Evolutionary conservation across 2,888 invertebrate genomes (phyloP), one percentile per base, ranked within the genome.

Genomic region (Stratiomys singularior): DNA sequence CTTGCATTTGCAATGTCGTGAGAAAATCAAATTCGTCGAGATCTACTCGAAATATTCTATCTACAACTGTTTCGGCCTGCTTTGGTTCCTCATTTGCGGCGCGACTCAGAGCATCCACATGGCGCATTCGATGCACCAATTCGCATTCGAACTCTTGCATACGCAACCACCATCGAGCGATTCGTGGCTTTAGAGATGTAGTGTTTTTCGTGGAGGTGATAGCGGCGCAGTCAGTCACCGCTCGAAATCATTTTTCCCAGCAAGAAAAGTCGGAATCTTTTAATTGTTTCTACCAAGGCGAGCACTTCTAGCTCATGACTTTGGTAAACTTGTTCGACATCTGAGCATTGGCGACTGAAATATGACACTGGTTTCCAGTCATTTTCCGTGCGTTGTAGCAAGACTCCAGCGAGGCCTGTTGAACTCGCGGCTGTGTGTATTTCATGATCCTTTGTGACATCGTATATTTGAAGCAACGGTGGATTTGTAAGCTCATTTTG

Each of bases 291-390:
- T 0, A 82, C 84, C 44, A 84, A 83, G 0, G 87, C 86, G 5
- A 87, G 79, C 0, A 83, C 83, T 79, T 86, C 87, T 25, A 86
- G 76, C 28, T 88, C 87, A 30, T 85, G 83, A 0, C 83, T 83
- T 18, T 84, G 83, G 77, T 85, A 86, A 23, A 81, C 83, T 11
- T 81, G 78, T 81, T 87, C 86, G 0, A 83, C 82, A 0, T 78
- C 80, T 0, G 83, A 83, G 7, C 83, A 84, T 47, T 82, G 81
- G 77, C 83, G 81, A 58, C 84, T 85, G 37, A 78, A 83, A 74
- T 84, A 86, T 0, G 83, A 83, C 0, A 88, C 80, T 0, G 83
- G 84, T 15, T 80, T 81, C 71, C 23, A 47, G 1, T n/a, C 52
- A 1, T 71, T n/a, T n/a, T 47, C 5, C 77, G 80, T 0, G 1